Evolutionary conservation across 2,888 invertebrate genomes (phyloP), one percentile per base, ranked within the genome.

Genomic region (Caenorhabditis imperialis): DNA sequence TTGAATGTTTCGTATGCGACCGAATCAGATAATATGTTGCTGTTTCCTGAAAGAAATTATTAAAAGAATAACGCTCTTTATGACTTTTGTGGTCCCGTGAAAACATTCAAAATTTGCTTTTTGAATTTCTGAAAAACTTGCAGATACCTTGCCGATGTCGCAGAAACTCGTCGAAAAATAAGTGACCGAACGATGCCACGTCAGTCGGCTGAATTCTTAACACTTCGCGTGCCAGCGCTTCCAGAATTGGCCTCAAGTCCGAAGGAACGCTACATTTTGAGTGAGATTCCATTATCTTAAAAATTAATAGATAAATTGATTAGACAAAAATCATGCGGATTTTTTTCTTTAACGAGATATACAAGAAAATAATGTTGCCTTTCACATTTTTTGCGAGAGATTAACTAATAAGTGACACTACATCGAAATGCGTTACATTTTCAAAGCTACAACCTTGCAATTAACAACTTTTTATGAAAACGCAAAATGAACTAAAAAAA

Each of bases 201-300:
- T 87, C 85, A 16, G 69, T 45, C 14, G 87, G 87, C 62, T 87
- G 86, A 10, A 75, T 69, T 44, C 82, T 61, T 12, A 82, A 45
- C 23, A 77, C 75, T 48, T 82, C 82, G 12, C 82, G 58, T 7
- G 82, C 82, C 25, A 82, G 57, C 20, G 77, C 77, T 58, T 86
- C 86, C 37, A 86, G 79, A 16, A 86, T 78, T 27, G 86, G 86
- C 4, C 86, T 82, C 10, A 86, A 80, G 33, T 81, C 82, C n/a
- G 79, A 54, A 2, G 86, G 86, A 30, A 86, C 81, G 38, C 80
- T 79, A 65, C 84, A 86, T 25, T 82, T 79, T 38, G 75, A 54
- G 5, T 22, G 47, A 22, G 30, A 22, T 10, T 54, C 54, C 54
- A 63, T 63, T 30, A 23, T 22, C 44, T 44, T n/a, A n/a, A n/a